Evolutionary conservation across 1,140 invertebrate species (phyloP), one percentile per base, ranked within the genome.

Genomic region (Probaryconus sp.): DNA sequence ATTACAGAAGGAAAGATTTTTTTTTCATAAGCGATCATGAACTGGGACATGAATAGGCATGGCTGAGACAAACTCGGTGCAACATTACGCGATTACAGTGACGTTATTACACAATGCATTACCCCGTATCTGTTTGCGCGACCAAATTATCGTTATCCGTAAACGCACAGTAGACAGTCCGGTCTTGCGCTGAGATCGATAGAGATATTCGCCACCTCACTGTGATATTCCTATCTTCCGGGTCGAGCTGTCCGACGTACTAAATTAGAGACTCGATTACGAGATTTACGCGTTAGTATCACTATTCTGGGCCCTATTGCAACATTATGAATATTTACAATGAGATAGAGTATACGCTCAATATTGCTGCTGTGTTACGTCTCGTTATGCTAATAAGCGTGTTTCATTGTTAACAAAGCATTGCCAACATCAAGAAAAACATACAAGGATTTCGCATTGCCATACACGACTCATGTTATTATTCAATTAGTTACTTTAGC

Each of bases 231-330:
- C 48, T 68, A 76, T 76, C 73, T 70, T 76, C 65, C 60, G 61
- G 70, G 33, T 24, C 33, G 58, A 64, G 20, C 58, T 71, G 68
- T 71, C 69, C 30, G 17, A 31, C 13, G 48, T 55, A 68, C 26
- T 75, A 69, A 69, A 75, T 75, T 75, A 69, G 65, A 69, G 47
- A 42, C 72, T 75, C 64, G 71, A 75, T 75, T 75, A 68, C 63
- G 55, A 55, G 56, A 73, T 67, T 67, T 63, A 70, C 67, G 47
- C 47, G 37, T 13, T 5, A 14, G 14, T 13, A 30, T 17, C 14
- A 11, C 20, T 35, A 33, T 13, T 5, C 13, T 30, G 47, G 65
- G 28, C 24, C 55, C 35, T 50, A 47, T 40, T 40, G 28, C 42
- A 63, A 50, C 30, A 68, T 63, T 67, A 68, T 56, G 63, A 48